These are phyloP conservation scores for Adineta ricciae DNA, from an alignment of 2,888 invertebrate genomes.

Conservation along the genomic window DNA sequence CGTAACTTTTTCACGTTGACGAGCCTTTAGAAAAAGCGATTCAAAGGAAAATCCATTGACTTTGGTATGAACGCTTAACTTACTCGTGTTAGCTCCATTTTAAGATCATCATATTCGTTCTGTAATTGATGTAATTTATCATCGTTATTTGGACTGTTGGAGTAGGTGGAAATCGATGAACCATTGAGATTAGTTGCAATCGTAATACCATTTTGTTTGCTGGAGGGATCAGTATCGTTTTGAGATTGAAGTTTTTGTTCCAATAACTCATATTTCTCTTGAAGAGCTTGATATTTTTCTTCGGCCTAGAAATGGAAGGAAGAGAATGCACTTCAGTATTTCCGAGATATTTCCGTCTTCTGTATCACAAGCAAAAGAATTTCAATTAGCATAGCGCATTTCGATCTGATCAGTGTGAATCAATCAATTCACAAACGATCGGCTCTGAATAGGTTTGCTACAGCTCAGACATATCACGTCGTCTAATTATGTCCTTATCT, in stretches of 20 bases:
- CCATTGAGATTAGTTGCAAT: too few relatives aligned
- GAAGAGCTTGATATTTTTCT: slow-evolving; percentile 83
- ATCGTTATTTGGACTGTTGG: slow-evolving; percentile 63
- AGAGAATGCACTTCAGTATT: too few relatives aligned
- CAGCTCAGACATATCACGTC: too few relatives aligned
- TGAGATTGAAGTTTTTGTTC: slow-evolving; percentile 72
- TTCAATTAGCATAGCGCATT: too few relatives aligned
- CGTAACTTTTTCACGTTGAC: slow-evolving; percentile 78
- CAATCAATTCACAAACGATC: too few relatives aligned
- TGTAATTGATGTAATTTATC: slow-evolving; percentile 78
- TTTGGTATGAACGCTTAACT: too few relatives aligned
- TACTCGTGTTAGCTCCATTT: slow-evolving; percentile 72
- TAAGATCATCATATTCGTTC: slow-evolving; percentile 83
- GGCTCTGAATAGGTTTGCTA: too few relatives aligned
- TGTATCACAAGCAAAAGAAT: not conserved
- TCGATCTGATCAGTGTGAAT: too few relatives aligned
- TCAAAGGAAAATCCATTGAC: too few relatives aligned
- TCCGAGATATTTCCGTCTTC: too few relatives aligned
- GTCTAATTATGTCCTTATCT: too few relatives aligned
- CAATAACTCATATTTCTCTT: slow-evolving; percentile 86
- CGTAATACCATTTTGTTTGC: not conserved
- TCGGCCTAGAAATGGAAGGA: slow-evolving; percentile 60
- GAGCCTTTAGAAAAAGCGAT: slow-evolving; percentile 43
- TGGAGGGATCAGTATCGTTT: not conserved
- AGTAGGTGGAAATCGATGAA: too few relatives aligned